Conservation (phyloP, 2,113 vertebrate species). For the Lynx canadensis region DNA sequence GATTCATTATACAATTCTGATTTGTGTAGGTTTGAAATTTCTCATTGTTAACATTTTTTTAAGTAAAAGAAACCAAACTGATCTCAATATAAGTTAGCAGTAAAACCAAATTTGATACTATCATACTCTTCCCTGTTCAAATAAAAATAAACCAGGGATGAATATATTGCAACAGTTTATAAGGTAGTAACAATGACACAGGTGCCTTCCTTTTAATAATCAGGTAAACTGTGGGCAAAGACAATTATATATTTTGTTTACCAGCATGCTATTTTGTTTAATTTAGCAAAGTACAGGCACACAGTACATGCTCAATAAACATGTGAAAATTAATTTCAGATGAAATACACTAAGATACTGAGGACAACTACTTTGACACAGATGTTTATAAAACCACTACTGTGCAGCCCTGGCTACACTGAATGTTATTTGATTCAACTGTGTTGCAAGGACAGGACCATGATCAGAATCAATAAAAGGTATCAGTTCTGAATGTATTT, state of each 20-base stretch:
- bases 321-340: neutral
- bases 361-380: constrained; percentile 22
- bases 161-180: neutral
- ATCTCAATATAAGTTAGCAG: neutral
- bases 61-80: neutral
- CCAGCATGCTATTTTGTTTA: neutral
- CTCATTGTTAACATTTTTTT: constrained; percentile 32
- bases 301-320: neutral
- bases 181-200: neutral
- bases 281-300: constrained; percentile 2
- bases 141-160: constrained; percentile 22
- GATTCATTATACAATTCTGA: neutral
- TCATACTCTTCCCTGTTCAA: neutral
- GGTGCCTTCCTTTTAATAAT: neutral
- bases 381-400: neutral
- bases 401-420: neutral
- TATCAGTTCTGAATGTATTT: neutral
- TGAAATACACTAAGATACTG: neutral
- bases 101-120: constrained; percentile 20
- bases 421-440: neutral
- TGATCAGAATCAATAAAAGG: neutral
- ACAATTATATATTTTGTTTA: neutral
- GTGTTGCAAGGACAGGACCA: neutral
- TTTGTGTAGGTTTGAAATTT: neutral
- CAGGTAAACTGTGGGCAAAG: neutral